These are phyloP conservation scores for Vanessa tameamea DNA, from an alignment of 1,140 invertebrate genomes.

Conservation along the genomic window DNA sequence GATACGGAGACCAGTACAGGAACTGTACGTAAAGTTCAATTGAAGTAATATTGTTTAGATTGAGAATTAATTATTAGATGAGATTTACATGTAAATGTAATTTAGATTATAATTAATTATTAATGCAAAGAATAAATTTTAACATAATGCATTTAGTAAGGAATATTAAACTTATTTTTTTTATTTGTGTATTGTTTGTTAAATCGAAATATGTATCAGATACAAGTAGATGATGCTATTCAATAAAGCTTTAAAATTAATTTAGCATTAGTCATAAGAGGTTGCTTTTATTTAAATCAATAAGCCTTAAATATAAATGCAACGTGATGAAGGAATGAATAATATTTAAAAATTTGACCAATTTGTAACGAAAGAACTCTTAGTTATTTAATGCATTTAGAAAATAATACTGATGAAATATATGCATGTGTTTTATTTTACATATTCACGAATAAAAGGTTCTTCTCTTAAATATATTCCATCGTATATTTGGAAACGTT, in stretches of 20 bases:
- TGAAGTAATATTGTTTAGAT: constrained; percentile 35
- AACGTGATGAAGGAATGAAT: background rate
- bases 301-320: constrained; percentile 8
- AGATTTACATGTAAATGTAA: too few relatives aligned
- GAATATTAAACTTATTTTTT: background rate
- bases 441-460: background rate
- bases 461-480: background rate
- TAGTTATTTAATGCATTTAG: constrained; percentile 20
- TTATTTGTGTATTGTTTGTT: background rate
- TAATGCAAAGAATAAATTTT: background rate
- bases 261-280: constrained; percentile 20
- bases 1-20: constrained; percentile 79
- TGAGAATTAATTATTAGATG: background rate
- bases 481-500: background rate
- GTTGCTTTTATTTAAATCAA: constrained; percentile 11
- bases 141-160: constrained; percentile 7
- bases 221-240: background rate
- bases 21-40: constrained; percentile 71
- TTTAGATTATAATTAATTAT: background rate
- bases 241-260: constrained; percentile 19
- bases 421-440: background rate
- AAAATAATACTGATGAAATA: constrained; percentile 2
- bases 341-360: constrained; percentile 4
- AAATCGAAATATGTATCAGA: constrained; percentile 10
- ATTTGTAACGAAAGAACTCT: constrained; percentile 7